Base-by-base conservation (phyloP, 2,113 vertebrate genomes). In the Desmodus rotundus region DNA sequence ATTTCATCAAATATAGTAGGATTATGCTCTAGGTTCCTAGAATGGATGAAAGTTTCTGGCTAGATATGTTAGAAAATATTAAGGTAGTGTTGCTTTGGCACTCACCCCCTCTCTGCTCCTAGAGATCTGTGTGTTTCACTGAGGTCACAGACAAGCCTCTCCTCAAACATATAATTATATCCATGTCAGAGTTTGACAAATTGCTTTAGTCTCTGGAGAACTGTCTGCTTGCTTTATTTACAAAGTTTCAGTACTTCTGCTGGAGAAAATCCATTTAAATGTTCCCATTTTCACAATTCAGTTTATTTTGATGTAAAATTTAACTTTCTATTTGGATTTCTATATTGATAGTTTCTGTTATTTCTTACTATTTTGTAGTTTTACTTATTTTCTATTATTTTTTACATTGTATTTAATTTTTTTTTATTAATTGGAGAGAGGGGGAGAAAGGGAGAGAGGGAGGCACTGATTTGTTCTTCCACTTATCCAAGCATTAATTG, bases 171-270 rank as follows among this genome's bases (percentile, higher is more conserved):
- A 70, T 89, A 91, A 74, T 95, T 68, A 68, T 33, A 73, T 80
- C 26, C n/a, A 45, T 86, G 63, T 80, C 82, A 93, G 50, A 89
- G 95, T 81, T 65, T 85, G 47, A 95, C 8, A 61, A 78, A 91
- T 68, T 67, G 56, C 72, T 85, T 84, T 87, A 6, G 7, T 89
- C 50, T 81, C 54, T 81, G 50, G 33, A 93, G 76, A 78, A 67
- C 41, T 56, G 8, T 73, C 68, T 89, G 20, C 50, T 84, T 81
- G 17, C 54, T 72, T 93, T 93, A 67, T 36, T 54, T 96, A 45
- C 45, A 78, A 50, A 83, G 45, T n/a, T 83, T 77, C 38, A 50
- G 26, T 56, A 33, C 14, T 84, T 68, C 45, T 85, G 4, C 20
- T 78, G 7, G n/a, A 68, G 5, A 89, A 86, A 87, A 45, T 47